Evolutionary conservation across 1,140 invertebrate genomes (phyloP), one percentile per base, ranked within the genome.

Genomic region (Gryon sp.): DNA sequence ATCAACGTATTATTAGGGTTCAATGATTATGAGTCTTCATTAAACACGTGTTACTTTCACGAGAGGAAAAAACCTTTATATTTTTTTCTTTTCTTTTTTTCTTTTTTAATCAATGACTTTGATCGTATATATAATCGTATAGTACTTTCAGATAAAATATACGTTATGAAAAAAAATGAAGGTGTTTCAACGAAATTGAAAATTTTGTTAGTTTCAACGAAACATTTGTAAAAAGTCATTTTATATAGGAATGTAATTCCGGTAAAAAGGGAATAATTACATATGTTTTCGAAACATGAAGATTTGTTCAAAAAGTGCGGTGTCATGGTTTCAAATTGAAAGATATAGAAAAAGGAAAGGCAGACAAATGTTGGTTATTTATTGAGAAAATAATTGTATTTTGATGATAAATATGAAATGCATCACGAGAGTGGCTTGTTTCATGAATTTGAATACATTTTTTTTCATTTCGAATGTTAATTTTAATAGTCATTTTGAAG

Each of bases 261-360:
- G n/a, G n/a, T n/a, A n/a, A n/a, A n/a, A n/a, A n/a, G n/a, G n/a
- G n/a, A n/a, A n/a, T n/a, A n/a, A n/a, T n/a, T n/a, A n/a, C n/a
- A n/a, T n/a, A n/a, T n/a, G n/a, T n/a, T n/a, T n/a, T n/a, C n/a
- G n/a, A n/a, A n/a, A n/a, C n/a, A n/a, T n/a, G n/a, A n/a, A n/a
- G n/a, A 43, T 68, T 68, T 48, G 50, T 59, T 48, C 26, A 40
- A 50, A 50, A 57, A 22, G 9, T 18, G 65, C 43, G 1, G n/a
- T 4, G 65, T 69, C 65, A 69, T 30, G 41, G 0, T 69, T 69
- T 11, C n/a, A 46, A 69, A 69, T 69, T 69, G 38, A 57, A 57
- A 16, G 43, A 18, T 30, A 15, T 18, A 18, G 18, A 30, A 52
- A 32, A 53, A 18, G 9, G 15, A 2, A 9, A 8, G 24, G 26